Conservation (phyloP, 2,113 vertebrate species). For the Chionodraco myersi region DNA sequence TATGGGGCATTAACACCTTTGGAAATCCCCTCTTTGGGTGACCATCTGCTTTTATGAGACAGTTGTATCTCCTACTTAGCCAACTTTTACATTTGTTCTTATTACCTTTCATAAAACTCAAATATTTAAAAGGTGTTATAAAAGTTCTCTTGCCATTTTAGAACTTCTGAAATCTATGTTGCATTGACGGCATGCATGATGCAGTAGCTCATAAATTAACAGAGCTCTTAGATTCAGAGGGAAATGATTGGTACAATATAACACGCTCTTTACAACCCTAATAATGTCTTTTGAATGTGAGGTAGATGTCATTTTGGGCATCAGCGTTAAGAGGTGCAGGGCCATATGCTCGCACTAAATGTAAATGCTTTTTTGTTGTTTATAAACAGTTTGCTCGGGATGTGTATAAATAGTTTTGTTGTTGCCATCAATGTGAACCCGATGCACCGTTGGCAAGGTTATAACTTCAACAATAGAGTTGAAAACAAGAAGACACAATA, state of each 20-base stretch:
- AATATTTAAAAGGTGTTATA: constrained; percentile 77
- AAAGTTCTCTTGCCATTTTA: constrained; percentile 70
- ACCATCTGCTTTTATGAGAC: constrained; percentile 80
- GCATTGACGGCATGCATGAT: constrained; percentile 60
- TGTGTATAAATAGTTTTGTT: background rate
- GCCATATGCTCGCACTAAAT: constrained; percentile 38
- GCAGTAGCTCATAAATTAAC: constrained; percentile 53
- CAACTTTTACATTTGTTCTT: constrained; percentile 73
- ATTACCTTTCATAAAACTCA: constrained; percentile 76
- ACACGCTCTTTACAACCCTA: constrained; percentile 48
- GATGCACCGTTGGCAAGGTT: background rate
- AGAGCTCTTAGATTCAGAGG: constrained; percentile 46
- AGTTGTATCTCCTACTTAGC: constrained; percentile 67
- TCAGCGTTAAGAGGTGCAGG: background rate
- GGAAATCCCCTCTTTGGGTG: constrained; percentile 67
- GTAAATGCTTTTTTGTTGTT: constrained; percentile 27
- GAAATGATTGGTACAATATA: constrained; percentile 54
- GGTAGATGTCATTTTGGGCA: constrained; percentile 39
- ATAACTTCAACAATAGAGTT: background rate
- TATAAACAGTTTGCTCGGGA: background rate
- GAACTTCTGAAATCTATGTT: constrained; percentile 66
- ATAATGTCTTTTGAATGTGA: constrained; percentile 47
- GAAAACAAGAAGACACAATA: background rate
- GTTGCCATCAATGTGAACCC: background rate
- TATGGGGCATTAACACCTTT: constrained; percentile 69